Base-by-base conservation (phyloP, 2,113 vertebrate species). In the Phrynosoma platyrhinos region DNA sequence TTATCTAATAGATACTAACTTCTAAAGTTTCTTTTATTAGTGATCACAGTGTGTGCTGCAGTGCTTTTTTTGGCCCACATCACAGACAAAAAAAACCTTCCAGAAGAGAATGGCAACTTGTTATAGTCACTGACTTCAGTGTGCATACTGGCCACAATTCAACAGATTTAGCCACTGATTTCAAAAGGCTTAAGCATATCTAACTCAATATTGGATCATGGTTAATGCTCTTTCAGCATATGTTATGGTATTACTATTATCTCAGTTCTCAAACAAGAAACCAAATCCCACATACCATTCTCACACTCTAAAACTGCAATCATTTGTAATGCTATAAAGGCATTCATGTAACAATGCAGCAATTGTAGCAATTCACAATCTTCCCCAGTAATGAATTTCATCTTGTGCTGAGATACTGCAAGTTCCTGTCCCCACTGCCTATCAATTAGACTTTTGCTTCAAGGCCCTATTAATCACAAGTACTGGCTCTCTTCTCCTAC, bases 381-480 rank as follows among this genome's bases (percentile, higher is more conserved):
- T 82, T 80, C 71, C 47, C 82, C 9, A 79, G 58, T 83, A 89
- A n/a, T 84, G 27, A 79, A 90, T 71, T 84, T 68, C 84, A 40
- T 0, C 10, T 90, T 90, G 64, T 13, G 84, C 76, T 79, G 81
- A 90, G 88, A 91, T 42, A 3, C 83, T 87, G n/a, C 30, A 3
- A 0, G 79, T 92, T 89, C 87, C 87, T 91, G 85, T 40, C 82
- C 58, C 90, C 36, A 0, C 89, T 92, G 89, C 55, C 84, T 87
- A 62, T 0, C 13, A 92, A 40, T 90, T 93, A 91, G 90, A 76
- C 90, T 92, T 91, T 27, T 91, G 92, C 90, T 93, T 92, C 90
- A 88, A 89, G 86, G 93, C 66, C 94, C 94, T 94, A 91, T 94
- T 94, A 93, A 91, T 94, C 94, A 95, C 25, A 25, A 93, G 91